These are phyloP conservation scores for Anarsia innoxiella DNA, from an alignment of 2,888 invertebrate species.

Conservation along the genomic window DNA sequence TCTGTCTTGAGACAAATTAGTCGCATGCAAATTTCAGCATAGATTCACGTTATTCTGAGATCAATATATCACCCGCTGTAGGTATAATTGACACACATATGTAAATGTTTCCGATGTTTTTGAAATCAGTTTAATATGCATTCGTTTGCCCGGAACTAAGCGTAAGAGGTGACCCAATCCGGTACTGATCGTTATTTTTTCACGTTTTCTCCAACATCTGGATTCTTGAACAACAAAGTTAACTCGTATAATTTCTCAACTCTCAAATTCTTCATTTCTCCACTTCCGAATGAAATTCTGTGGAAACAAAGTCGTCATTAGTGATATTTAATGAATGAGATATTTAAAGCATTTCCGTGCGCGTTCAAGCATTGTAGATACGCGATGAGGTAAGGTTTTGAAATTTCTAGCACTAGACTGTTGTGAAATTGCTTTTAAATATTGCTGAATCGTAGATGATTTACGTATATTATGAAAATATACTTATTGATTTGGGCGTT, in stretches of 20 bases:
- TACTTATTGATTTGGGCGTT: no score
- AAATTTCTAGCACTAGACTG: no score
- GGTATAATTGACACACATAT: conserved; percentile 11
- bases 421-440: no score
- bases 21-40: conserved; percentile 12
- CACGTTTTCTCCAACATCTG: neutral
- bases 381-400: no score
- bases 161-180: neutral
- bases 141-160: conserved; percentile 2
- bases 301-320: no score
- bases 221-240: neutral
- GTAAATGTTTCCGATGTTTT: conserved; percentile 8
- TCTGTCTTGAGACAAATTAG: neutral
- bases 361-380: no score
- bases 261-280: no score
- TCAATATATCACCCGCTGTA: conserved; percentile 10
- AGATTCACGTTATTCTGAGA: conserved; percentile 1
- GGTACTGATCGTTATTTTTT: conserved; percentile 4
- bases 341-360: no score
- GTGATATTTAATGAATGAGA: no score
- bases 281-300: no score
- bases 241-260: neutral
- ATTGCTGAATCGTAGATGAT: no score
- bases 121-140: conserved; percentile 5
- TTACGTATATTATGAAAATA: no score